Evolutionary conservation across 2,888 invertebrate species (phyloP), one percentile per base, ranked within the genome.

Genomic region (Sarcophaga caerulescens): DNA sequence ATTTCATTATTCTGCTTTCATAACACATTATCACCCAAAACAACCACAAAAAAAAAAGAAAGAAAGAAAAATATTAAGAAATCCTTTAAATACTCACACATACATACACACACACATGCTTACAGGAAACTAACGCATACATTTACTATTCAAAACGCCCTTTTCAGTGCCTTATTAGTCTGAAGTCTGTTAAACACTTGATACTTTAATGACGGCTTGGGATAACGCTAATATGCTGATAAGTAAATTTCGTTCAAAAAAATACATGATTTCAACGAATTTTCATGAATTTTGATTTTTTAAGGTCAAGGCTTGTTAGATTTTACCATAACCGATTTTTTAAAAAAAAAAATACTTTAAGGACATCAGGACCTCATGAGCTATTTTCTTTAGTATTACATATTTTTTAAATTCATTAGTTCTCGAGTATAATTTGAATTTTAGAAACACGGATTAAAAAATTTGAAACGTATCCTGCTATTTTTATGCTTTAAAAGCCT

Each of bases 1-100:
- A 88, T 87, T 86, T 89, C 78, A 88, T 89, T 88, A 87, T 87
- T 85, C 81, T 52, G 14, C 14, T 14, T 4, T 17, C 5, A 87
- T 85, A 66, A 78, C 78, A 87, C 77, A 81, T 85, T 77, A 60
- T 79, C 74, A 78, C 35, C 35, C 35, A 35, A 35, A 35, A 6
- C 1, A 35, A 35, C 6, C 8, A 35, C n/a, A 35, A 35, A 8
- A 35, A 35, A 35, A 35, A 35, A 83, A 57, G 57, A 57, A 45
- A 35, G 63, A 81, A 60, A 63, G 63, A 62, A 73, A 57, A 69
- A 52, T 4, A 44, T 2, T 65, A 63, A 23, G 14, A 23, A 60
- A 23, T 14, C 14, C 17, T 23, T 17, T 35, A 25, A 8, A 17
- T 19, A 17, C 45, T 74, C 44, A 69, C 17, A 75, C 35, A 59